These are phyloP conservation scores for Elysia crispata DNA, from an alignment of 2,888 invertebrate genomes.

Conservation along the genomic window DNA sequence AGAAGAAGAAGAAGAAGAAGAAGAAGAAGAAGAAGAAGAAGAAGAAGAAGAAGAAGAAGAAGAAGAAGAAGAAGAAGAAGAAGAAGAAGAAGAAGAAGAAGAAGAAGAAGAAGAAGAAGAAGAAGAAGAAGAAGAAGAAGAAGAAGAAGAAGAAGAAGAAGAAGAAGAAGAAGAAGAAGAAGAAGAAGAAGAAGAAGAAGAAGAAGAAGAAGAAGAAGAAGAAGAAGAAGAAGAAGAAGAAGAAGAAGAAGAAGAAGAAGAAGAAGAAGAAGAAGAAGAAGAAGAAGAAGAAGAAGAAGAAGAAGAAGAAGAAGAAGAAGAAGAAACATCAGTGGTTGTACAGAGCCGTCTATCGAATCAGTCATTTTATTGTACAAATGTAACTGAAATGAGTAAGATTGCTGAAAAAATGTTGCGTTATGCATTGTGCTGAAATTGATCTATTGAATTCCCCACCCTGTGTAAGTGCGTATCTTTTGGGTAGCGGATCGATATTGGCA, in stretches of 20 bases:
- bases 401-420: too few species aligned
- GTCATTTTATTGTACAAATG: too few species aligned
- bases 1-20: too few species aligned
- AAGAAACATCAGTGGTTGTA: too few species aligned
- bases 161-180: background rate
- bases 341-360: background rate
- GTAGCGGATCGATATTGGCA: too few species aligned
- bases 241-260: background rate
- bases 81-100: background rate
- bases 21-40: too few species aligned
- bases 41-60: too few species aligned
- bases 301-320: background rate
- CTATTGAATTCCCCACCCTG: too few species aligned
- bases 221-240: background rate
- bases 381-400: too few species aligned
- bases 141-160: conserved; percentile 22
- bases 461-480: too few species aligned
- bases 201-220: background rate
- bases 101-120: background rate
- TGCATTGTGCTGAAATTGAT: too few species aligned
- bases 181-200: background rate
- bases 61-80: conserved; percentile 4
- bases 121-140: conserved; percentile 23
- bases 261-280: background rate
- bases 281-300: conserved; percentile 16